phyloP scores from a whole-genome alignment of 2,797 vertebrate genomes.

The Enteromius paludinosus region DNA sequence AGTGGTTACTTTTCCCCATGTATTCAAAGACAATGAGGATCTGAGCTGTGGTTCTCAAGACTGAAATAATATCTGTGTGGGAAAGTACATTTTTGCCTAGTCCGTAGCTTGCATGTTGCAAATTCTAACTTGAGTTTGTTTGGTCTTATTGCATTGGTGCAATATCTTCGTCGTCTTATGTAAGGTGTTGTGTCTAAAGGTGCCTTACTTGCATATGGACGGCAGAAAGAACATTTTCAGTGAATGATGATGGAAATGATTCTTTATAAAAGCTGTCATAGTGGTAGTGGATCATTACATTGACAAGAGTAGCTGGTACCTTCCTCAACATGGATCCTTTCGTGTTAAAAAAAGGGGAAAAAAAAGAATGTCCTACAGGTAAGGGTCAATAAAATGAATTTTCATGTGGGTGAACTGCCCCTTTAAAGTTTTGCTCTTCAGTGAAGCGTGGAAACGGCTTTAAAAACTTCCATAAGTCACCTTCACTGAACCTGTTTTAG shows the following conservation, averaged over 20 bases:
- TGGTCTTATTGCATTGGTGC: neutral
- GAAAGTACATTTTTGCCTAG: neutral
- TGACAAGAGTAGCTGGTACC: neutral
- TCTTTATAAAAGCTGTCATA: neutral
- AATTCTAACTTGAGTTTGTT: neutral
- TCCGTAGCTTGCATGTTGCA: neutral
- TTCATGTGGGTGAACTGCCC: neutral
- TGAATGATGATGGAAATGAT: neutral
- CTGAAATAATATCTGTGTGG: neutral
- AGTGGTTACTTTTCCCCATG: neutral
- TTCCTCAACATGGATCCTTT: neutral
- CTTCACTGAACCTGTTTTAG: neutral
- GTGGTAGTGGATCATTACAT: neutral
- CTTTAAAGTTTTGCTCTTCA: neutral
- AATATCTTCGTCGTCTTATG: neutral
- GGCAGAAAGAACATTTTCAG: neutral
- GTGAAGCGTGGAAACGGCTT: neutral
- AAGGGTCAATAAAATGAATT: neutral
- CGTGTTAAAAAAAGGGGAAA: too few relatives aligned
- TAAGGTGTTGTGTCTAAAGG: neutral
- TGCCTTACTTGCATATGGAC: neutral
- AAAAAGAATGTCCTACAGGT: neutral
- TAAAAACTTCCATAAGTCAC: conserved; percentile 8
- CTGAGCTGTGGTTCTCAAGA: neutral
- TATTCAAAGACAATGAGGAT: neutral